Evolutionary conservation across 1,140 invertebrate species (phyloP).

Genomic region (Orchestia grillus): DNA sequence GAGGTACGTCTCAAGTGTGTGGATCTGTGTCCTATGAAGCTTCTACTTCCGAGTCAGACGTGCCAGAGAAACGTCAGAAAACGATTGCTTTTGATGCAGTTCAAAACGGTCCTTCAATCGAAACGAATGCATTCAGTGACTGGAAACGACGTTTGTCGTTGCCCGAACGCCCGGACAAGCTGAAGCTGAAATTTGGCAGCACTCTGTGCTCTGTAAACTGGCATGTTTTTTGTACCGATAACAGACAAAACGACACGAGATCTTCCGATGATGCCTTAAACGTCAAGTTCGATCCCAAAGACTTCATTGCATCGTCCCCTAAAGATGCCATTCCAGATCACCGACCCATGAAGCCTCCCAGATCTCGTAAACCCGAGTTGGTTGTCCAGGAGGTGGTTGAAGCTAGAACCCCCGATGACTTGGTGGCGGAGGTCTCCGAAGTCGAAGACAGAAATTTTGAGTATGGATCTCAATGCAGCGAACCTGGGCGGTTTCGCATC

Average conservation of each 20-base stretch:
- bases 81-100: not conserved
- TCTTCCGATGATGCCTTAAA: not conserved
- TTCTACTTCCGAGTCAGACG: not conserved
- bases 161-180: not conserved
- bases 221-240: not conserved
- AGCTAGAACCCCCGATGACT: not conserved
- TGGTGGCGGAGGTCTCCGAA: slow-evolving; percentile 29
- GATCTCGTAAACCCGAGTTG: slow-evolving; percentile 4
- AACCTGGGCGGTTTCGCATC: slow-evolving; percentile 59
- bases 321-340: not conserved
- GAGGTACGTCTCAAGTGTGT: not conserved
- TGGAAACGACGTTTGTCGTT: not conserved
- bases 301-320: slow-evolving; percentile 10
- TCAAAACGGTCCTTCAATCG: not conserved
- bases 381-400: slow-evolving; percentile 14
- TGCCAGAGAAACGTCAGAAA: not conserved
- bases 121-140: not conserved
- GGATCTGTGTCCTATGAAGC: not conserved
- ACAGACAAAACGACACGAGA: not conserved
- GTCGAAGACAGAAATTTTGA: slow-evolving; percentile 63
- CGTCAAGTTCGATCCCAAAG: slow-evolving; percentile 3
- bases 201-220: not conserved
- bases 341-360: not conserved
- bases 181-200: not conserved
- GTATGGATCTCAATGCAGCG: slow-evolving; percentile 63